Conservation (phyloP, 1,140 invertebrate species). For the Euwallacea fornicatus region DNA sequence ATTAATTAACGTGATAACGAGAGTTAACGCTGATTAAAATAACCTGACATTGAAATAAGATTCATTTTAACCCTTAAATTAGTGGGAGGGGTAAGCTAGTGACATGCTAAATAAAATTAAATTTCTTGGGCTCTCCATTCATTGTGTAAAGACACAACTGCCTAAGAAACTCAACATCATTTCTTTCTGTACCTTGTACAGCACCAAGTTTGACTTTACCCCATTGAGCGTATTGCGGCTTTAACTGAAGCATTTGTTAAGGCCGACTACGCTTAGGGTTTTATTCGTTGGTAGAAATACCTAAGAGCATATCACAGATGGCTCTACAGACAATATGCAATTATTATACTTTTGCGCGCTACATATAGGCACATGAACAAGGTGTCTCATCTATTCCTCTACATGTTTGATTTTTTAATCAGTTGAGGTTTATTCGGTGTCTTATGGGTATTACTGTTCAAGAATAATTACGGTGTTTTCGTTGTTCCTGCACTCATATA, state of each 20-base stretch:
- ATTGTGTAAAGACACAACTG: no score
- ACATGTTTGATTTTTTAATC: not conserved
- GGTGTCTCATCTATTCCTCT: no score
- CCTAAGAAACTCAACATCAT: not conserved
- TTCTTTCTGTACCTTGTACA: not conserved
- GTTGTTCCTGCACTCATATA: not conserved
- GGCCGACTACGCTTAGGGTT: no score
- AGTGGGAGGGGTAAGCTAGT: no score
- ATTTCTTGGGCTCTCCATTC: no score
- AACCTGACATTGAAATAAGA: no score
- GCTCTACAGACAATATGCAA: slow-evolving; percentile 2
- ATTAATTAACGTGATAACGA: no score
- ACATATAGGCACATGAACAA: not conserved
- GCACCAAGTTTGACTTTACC: not conserved
- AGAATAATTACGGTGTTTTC: not conserved
- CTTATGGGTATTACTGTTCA: slow-evolving; percentile 13
- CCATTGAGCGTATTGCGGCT: no score
- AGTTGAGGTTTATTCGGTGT: not conserved
- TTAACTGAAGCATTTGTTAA: no score
- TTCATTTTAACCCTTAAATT: no score
- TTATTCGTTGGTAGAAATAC: not conserved
- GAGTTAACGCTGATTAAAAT: no score
- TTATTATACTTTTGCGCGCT: not conserved
- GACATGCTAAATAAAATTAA: no score
- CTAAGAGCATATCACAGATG: slow-evolving; percentile 15